A percentile compares a stretch with the other conserved stretches of the same genome.
These are phyloP conservation scores for Anolis sagrei DNA, from an alignment of 2,113 vertebrate genomes.

Conservation along the genomic window DNA sequence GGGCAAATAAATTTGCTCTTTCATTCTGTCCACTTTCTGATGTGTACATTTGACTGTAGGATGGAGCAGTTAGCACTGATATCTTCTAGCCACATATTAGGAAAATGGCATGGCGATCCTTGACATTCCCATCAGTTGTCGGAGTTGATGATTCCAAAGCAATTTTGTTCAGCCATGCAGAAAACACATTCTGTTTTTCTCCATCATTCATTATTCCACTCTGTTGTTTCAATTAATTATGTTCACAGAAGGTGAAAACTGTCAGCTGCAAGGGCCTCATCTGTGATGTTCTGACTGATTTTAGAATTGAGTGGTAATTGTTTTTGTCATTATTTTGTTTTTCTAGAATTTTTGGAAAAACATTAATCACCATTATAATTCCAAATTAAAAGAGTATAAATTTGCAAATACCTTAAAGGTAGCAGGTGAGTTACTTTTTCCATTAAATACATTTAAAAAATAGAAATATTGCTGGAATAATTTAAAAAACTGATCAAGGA, in stretches of 20 bases:
- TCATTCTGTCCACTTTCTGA: background rate
- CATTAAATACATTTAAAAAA: background rate
- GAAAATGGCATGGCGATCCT: background rate
- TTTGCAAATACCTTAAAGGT: background rate
- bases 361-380: conserved; percentile 18
- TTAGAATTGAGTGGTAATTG: conserved; percentile 32
- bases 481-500: conserved; percentile 7
- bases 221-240: background rate
- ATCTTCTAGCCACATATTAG: background rate
- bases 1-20: background rate
- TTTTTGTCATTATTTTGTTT: conserved; percentile 1
- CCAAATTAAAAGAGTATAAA: background rate
- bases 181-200: background rate
- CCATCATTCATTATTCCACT: background rate
- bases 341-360: background rate
- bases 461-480: conserved; percentile 2
- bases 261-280: background rate
- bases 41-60: background rate
- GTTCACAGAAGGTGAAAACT: conserved; percentile 32
- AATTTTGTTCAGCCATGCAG: background rate
- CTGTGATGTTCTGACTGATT: conserved; percentile 24
- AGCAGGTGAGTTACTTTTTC: background rate
- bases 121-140: background rate
- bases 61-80: background rate
- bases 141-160: background rate